These are phyloP conservation scores for Microcebus griseorufus DNA, from an alignment of 2,113 vertebrate species.

Conservation along the genomic window DNA sequence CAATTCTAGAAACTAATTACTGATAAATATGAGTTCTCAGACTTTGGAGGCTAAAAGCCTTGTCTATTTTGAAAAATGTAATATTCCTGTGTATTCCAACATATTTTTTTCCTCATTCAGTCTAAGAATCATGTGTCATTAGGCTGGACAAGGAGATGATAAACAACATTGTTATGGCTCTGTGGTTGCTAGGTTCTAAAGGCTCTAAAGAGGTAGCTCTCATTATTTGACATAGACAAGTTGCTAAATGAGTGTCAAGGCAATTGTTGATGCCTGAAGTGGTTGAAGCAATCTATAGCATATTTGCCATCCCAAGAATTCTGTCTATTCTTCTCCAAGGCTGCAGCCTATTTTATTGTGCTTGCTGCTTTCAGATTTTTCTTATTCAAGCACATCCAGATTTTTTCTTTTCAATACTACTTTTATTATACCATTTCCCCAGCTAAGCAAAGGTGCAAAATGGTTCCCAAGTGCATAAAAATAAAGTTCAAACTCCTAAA, in stretches of 20 bases:
- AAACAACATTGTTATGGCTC: constrained; percentile 64
- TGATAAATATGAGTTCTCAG: constrained; percentile 51
- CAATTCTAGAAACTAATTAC: constrained; percentile 55
- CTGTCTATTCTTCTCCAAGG: neutral
- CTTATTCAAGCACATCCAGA: neutral
- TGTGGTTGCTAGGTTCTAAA: constrained; percentile 67
- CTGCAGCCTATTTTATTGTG: neutral
- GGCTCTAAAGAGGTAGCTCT: constrained; percentile 69
- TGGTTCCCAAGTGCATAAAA: neutral
- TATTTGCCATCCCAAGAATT: neutral
- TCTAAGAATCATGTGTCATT: constrained; percentile 65
- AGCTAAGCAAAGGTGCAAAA: neutral
- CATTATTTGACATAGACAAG: constrained; percentile 75
- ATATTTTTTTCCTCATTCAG: constrained; percentile 32
- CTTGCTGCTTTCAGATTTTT: neutral
- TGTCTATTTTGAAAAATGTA: constrained; percentile 50
- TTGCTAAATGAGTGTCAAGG: constrained; percentile 68
- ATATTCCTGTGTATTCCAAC: constrained; percentile 39
- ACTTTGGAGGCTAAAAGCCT: constrained; percentile 41
- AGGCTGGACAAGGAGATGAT: constrained; percentile 66
- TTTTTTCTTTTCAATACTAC: neutral
- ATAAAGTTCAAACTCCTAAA: constrained; percentile 37
- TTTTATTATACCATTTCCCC: constrained; percentile 7
- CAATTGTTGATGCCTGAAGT: constrained; percentile 64
- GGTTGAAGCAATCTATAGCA: constrained; percentile 3